These are phyloP conservation scores for Saimiri boliviensis DNA, from an alignment of 2,113 vertebrate species.

Conservation along the genomic window DNA sequence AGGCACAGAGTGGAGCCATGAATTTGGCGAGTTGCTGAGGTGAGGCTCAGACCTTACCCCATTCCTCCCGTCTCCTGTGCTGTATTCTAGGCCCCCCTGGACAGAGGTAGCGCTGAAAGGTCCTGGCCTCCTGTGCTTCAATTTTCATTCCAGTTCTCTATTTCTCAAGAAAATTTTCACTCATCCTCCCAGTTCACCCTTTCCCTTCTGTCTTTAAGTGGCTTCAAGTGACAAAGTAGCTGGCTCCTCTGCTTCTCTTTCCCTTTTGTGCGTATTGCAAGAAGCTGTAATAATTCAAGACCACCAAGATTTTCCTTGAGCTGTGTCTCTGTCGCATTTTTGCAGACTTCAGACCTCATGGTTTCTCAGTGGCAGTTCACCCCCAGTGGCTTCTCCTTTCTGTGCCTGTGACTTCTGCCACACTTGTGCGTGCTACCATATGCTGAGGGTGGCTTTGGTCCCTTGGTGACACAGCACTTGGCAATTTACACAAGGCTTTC, in stretches of 20 bases:
- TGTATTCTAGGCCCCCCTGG: too few species aligned
- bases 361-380: not conserved
- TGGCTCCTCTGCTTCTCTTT: not conserved
- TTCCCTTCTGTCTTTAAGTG: not conserved
- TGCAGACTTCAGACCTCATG: not conserved
- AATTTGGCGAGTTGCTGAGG: not conserved
- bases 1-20: not conserved
- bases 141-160: not conserved
- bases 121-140: not conserved
- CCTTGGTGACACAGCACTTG: fast-evolving
- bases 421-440: not conserved
- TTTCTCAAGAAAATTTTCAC: not conserved
- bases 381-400: too few species aligned
- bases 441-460: not conserved
- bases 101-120: fast-evolving
- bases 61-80: fast-evolving
- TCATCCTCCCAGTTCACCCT: not conserved
- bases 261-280: not conserved
- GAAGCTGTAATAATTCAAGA: too few species aligned
- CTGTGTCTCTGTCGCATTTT: too few species aligned
- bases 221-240: not conserved
- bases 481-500: fast-evolving
- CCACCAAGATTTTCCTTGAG: not conserved
- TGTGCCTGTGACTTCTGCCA: fast-evolving
- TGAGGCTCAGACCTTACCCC: not conserved